Base-by-base conservation (phyloP, 2,113 vertebrate genomes). In the Microtus richardsoni region DNA sequence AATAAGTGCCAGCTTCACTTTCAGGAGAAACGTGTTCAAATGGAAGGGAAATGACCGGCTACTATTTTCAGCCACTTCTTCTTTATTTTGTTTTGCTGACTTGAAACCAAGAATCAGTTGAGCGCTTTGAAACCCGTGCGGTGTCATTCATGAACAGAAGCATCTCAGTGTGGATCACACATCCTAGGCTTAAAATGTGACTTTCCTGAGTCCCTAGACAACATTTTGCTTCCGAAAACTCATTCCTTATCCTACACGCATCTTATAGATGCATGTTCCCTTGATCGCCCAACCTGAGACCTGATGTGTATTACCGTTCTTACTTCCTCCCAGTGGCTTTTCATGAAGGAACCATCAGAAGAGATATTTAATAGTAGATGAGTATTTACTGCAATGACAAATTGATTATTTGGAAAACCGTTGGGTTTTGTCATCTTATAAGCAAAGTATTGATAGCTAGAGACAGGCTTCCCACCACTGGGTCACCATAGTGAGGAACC, bases 1-100 rank as follows among this genome's bases (percentile, higher is more conserved):
- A 93, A 95, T 95, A 88, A 33, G 89, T 79, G 80, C n/a, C 58
- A 88, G 39, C 78, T 96, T 95, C 49, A 66, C 71, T 86, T 83
- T 93, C 58, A 91, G 54, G 71, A 88, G 86, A 96, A 94, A 94
- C 86, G 1, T 60, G 89, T 91, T 87, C 54, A 95, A 70, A 73
- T 92, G 66, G 89, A 95, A 89, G 41, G 73, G 47, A 94, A 94
- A 96, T 77, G 70, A 85, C 75, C 41, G 21, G 89, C n/a, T 88
- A 13, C 78, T 87, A 92, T 95, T 95, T 96, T 89, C 87, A 95
- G 58, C 33, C 17, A 14, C 28, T 68, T 83, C 84, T 52, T 13
- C n/a, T 75, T 85, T 60, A 91, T 64, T 91, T 92, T 91, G 66
- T 86, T 95, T 68, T 89, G 77, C 66, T 86, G 68, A 96, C 88